Percentiles rank a stretch among this genome's conserved stretches.
phyloP scores from a whole-genome alignment of 2,888 invertebrate species.

The Parthenolecanium corni region DNA sequence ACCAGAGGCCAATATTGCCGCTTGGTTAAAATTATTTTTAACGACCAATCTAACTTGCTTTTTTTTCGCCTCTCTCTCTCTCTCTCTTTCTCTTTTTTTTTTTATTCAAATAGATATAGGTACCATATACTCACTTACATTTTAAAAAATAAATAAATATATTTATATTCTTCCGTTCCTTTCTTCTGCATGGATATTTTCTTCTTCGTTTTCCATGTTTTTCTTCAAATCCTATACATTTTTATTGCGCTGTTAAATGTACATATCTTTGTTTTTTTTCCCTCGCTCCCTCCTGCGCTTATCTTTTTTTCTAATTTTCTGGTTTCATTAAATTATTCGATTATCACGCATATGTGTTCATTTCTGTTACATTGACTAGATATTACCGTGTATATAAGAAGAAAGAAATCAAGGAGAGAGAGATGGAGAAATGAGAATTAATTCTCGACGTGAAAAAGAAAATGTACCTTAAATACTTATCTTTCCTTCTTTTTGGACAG shows the following conservation, averaged over 20 bases:
- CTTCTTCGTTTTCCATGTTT: too few relatives aligned
- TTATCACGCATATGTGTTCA: background rate
- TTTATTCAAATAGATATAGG: background rate
- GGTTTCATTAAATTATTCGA: constrained; percentile 7
- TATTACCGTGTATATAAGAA: background rate
- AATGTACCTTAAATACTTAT: too few relatives aligned
- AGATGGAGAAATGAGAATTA: too few relatives aligned
- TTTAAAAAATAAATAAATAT: background rate
- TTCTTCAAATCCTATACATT: too few relatives aligned
- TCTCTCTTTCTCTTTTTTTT: background rate
- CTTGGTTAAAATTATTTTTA: constrained; percentile 17
- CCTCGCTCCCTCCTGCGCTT: background rate
- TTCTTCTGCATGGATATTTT: background rate
- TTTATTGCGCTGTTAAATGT: too few relatives aligned
- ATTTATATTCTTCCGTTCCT: background rate
- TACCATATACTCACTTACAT: too few relatives aligned
- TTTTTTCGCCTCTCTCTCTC: constrained; percentile 4
- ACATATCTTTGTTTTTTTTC: too few relatives aligned
- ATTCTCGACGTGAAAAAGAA: too few relatives aligned
- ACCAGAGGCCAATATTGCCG: constrained; percentile 27
- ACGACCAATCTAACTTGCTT: constrained; percentile 15
- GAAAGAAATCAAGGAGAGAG: too few relatives aligned
- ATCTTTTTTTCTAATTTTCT: constrained; percentile 1
- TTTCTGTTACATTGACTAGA: constrained; percentile 3
- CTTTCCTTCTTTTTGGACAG: too few relatives aligned